phyloP scores from a whole-genome alignment of 2,797 vertebrate genomes.

The Furcifer pardalis region DNA sequence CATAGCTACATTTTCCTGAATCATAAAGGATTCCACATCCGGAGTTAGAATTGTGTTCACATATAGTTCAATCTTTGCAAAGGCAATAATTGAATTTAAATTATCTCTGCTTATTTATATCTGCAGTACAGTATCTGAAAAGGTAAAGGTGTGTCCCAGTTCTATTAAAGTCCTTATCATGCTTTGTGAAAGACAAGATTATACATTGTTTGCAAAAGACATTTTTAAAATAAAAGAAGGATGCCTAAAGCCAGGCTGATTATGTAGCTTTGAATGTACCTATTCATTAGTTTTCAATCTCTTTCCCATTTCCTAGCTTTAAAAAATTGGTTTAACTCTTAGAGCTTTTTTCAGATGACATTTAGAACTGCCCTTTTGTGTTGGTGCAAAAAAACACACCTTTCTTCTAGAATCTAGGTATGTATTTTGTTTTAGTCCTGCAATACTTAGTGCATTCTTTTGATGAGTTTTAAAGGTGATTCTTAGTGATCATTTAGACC shows the following conservation, averaged over 20 bases:
- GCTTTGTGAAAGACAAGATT: not conserved
- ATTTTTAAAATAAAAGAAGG: not conserved
- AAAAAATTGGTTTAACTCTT: not conserved
- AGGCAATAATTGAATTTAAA: slow-evolving; percentile 8
- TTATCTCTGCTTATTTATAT: not conserved
- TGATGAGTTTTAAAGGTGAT: not conserved
- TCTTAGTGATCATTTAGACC: no score
- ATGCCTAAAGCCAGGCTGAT: no score
- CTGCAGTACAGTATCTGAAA: not conserved
- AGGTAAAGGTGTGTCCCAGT: not conserved
- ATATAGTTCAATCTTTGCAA: slow-evolving; percentile 14
- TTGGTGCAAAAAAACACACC: not conserved
- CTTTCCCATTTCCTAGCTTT: not conserved
- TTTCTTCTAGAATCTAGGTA: not conserved
- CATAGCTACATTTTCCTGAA: slow-evolving; percentile 35
- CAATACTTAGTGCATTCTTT: not conserved
- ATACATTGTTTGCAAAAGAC: not conserved
- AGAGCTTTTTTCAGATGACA: not conserved
- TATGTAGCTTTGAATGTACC: not conserved
- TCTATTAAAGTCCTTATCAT: not conserved
- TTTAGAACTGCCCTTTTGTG: not conserved
- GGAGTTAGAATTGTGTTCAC: not conserved
- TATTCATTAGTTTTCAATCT: not conserved
- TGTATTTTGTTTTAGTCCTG: not conserved
- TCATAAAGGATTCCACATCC: not conserved